These are phyloP conservation scores for Bhutanitis thaidina DNA, from an alignment of 2,888 invertebrate genomes.

Conservation along the genomic window DNA sequence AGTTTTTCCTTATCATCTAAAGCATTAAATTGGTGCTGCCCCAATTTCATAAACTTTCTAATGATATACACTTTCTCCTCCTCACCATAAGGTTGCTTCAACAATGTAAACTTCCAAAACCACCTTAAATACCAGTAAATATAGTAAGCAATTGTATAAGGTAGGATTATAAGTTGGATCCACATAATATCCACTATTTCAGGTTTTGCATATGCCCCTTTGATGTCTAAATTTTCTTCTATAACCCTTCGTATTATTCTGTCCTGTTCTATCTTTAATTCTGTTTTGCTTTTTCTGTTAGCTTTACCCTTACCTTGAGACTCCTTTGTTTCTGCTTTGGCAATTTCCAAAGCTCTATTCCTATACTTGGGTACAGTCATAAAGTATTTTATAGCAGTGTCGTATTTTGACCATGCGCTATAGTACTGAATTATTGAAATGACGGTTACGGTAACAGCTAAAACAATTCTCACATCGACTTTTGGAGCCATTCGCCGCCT, in stretches of 20 bases:
- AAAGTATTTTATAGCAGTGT: constrained; percentile 92
- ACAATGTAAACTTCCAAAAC: constrained; percentile 89
- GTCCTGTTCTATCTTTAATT: constrained; percentile 89
- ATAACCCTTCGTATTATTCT: constrained; percentile 89
- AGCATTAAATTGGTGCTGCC: constrained; percentile 85
- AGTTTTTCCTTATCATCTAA: constrained; percentile 87
- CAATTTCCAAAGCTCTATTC: constrained; percentile 86
- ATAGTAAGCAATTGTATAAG: constrained; percentile 86
- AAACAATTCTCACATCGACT: constrained; percentile 93
- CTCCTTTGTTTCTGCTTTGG: constrained; percentile 78
- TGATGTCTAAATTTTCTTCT: constrained; percentile 95
- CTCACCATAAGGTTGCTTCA: constrained; percentile 87
- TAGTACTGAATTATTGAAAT: constrained; percentile 93
- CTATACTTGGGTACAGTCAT: constrained; percentile 93
- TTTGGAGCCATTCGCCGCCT: constrained; percentile 92
- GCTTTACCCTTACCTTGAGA: constrained; percentile 76
- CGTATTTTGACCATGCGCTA: constrained; percentile 88
- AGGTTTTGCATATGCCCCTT: constrained; percentile 95
- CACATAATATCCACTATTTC: constrained; percentile 88
- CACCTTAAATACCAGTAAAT: constrained; percentile 88
- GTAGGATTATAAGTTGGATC: constrained; percentile 89
- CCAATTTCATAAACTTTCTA: constrained; percentile 86
- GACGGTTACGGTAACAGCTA: constrained; percentile 89
- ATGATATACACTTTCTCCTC: constrained; percentile 93
- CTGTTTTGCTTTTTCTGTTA: constrained; percentile 79